These are phyloP conservation scores for Vireo altiloquus DNA, from an alignment of 2,113 vertebrate genomes.

Conservation along the genomic window DNA sequence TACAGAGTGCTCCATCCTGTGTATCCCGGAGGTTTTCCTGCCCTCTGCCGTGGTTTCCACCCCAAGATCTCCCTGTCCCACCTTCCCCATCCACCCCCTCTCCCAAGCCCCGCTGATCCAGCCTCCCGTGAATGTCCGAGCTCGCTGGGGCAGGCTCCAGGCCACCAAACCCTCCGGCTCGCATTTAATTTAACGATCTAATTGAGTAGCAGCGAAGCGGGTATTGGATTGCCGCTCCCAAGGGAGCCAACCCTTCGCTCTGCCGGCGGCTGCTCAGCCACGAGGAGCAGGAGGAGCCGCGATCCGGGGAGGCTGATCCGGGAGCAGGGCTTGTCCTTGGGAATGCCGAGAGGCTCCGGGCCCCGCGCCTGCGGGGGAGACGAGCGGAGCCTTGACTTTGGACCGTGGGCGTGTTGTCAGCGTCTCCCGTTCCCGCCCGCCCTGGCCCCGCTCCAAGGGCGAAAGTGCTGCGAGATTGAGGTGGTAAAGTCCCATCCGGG, in stretches of 20 bases:
- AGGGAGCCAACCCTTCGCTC: not conserved
- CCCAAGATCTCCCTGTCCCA: not conserved
- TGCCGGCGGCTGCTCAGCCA: not conserved
- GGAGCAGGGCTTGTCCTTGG: not conserved
- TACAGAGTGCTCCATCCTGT: accelerated
- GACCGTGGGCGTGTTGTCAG: not conserved
- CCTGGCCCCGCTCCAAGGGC: not conserved
- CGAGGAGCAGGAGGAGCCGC: not conserved
- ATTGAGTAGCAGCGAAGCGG: not conserved
- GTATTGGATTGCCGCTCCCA: not conserved
- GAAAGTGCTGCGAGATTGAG: accelerated
- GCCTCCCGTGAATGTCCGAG: not conserved
- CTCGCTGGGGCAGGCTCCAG: not conserved
- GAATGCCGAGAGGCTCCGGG: not conserved
- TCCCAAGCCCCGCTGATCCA: not conserved
- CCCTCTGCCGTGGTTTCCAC: not conserved
- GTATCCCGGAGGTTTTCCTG: not conserved
- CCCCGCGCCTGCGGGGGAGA: accelerated
- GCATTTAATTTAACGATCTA: not conserved
- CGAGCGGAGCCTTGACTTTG: not conserved
- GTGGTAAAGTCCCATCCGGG: not conserved
- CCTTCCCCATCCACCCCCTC: accelerated
- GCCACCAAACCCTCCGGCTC: not conserved
- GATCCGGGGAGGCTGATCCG: not conserved
- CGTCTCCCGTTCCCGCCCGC: not conserved